phyloP scores from a whole-genome alignment of 1,140 invertebrate species.

The Babylonia areolata region DNA sequence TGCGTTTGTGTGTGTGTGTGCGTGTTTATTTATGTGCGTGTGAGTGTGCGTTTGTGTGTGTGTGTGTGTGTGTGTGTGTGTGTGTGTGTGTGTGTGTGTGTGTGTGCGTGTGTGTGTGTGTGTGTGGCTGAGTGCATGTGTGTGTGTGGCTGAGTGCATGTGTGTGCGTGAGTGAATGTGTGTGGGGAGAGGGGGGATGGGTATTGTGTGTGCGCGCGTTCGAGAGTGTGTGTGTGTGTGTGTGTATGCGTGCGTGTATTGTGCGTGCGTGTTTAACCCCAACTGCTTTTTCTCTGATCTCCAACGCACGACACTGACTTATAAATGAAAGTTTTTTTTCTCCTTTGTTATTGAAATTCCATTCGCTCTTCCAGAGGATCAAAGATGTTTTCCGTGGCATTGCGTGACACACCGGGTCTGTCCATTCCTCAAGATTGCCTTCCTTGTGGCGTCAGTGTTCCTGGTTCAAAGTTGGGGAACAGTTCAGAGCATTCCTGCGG shows the following conservation, averaged over 20 bases:
- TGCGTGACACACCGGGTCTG: too few species aligned
- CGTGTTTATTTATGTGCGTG: not conserved
- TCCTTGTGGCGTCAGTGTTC: too few species aligned
- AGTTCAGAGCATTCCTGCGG: too few species aligned
- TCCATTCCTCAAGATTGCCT: too few species aligned
- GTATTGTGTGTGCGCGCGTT: not conserved
- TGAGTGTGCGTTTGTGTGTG: not conserved
- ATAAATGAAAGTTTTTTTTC: too few species aligned
- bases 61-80: slow-evolving; percentile 7
- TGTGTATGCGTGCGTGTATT: not conserved
- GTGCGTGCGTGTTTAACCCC: too few species aligned
- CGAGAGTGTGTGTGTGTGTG: slow-evolving; percentile 6
- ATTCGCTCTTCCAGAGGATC: too few species aligned
- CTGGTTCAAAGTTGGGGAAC: too few species aligned
- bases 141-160: not conserved
- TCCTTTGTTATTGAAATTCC: too few species aligned
- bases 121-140: not conserved
- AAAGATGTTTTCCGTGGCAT: too few species aligned
- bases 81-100: not conserved
- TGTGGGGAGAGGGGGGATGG: not conserved
- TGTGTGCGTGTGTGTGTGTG: not conserved
- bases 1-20: not conserved
- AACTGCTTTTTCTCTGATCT: too few species aligned
- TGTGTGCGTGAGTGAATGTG: not conserved
- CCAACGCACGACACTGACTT: too few species aligned